A percentile compares a stretch with the other conserved stretches of the same genome.
Conservation (phyloP, 1,140 invertebrate genomes). For the Drosophila sp. region DNA sequence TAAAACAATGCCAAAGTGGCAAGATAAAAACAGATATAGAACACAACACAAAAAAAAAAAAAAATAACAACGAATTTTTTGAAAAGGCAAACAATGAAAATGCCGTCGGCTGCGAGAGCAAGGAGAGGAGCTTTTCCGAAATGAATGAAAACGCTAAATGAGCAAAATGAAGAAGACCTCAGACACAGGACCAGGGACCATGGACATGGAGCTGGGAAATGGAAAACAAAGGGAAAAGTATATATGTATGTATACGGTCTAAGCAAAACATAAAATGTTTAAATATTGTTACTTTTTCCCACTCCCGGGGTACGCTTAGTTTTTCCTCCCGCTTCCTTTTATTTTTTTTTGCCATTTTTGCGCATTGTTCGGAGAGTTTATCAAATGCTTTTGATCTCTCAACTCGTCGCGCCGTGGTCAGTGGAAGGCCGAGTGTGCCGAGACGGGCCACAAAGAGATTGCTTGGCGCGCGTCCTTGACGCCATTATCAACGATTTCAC, state of each 20-base stretch:
- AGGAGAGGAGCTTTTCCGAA: conserved; percentile 15
- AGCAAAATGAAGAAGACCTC: conserved; percentile 56
- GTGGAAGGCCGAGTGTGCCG: neutral
- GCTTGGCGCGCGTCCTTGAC: conserved; percentile 13
- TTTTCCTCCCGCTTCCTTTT: neutral
- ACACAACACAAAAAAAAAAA: conserved; percentile 10
- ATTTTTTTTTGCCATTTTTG: neutral
- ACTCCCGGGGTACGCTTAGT: neutral
- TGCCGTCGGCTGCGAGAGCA: conserved; percentile 37
- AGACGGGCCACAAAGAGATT: conserved; percentile 9
- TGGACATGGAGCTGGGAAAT: neutral
- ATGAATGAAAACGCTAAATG: conserved; percentile 55
- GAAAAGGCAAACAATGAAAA: conserved; percentile 53
- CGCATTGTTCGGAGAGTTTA: conserved; percentile 23
- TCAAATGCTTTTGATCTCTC: conserved; percentile 27
- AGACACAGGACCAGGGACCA: neutral
- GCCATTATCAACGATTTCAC: conserved; percentile 17
- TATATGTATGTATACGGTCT: neutral
- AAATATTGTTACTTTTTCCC: conserved; percentile 42
- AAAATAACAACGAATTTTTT: neutral
- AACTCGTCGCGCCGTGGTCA: conserved; percentile 17
- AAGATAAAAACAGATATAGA: conserved; percentile 56
- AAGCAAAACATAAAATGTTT: conserved; percentile 49
- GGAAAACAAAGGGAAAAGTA: neutral
- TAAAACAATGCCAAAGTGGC: conserved; percentile 63